A percentile compares a stretch with the other conserved stretches of the same genome.
These are phyloP conservation scores for Epizoanthus rinbou DNA, from an alignment of 92 coral and sea anemone genomes.

Conservation along the genomic window DNA sequence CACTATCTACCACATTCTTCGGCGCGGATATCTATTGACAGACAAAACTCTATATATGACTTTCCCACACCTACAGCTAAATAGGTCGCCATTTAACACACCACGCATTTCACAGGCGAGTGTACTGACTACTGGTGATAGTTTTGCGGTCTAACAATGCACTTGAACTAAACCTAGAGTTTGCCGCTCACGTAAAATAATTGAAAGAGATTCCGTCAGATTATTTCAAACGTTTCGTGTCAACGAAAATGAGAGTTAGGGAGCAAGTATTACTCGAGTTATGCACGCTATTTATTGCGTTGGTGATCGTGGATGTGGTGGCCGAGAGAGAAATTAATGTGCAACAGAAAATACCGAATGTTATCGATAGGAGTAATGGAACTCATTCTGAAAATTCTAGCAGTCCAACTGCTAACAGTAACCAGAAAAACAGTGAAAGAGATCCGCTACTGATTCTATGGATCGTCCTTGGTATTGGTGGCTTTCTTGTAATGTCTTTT, in stretches of 20 bases:
- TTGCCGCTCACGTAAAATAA: not conserved
- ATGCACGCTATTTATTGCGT: not conserved
- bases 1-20: conserved; percentile 23
- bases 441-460: conserved; percentile 33
- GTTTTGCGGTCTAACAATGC: not conserved
- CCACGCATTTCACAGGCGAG: not conserved
- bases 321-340: not conserved
- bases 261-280: not conserved
- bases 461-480: conserved; percentile 10
- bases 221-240: not conserved
- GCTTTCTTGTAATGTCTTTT: not conserved
- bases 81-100: conserved; percentile 4
- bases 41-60: conserved; percentile 1
- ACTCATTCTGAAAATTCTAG: not conserved
- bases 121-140: not conserved
- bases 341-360: not conserved
- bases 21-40: conserved; percentile 6
- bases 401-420: not conserved
- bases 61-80: conserved; percentile 25
- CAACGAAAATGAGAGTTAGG: conserved; percentile 6
- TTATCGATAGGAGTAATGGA: not conserved
- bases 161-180: not conserved
- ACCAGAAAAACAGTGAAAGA: not conserved
- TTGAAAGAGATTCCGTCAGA: not conserved
- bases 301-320: not conserved